Conservation (phyloP, 2,888 invertebrate genomes). For the Shargacucullia verbasci region DNA sequence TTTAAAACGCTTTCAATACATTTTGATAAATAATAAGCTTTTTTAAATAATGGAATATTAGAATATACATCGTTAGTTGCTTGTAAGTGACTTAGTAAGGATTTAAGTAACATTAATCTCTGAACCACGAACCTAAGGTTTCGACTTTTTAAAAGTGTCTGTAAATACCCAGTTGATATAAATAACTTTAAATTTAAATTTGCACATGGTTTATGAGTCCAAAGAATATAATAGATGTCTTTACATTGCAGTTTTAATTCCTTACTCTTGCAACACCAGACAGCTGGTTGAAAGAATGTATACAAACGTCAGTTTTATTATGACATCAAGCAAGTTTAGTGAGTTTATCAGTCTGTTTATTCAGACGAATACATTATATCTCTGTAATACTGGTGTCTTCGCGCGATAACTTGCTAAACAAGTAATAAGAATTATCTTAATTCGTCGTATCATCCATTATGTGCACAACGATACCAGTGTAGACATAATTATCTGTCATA, state of each 20-base stretch:
- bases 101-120: no score
- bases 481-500: constrained; percentile 1
- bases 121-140: no score
- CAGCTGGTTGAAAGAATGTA: constrained; percentile 26
- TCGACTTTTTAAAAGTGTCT: no score
- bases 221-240: no score
- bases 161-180: no score
- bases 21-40: no score
- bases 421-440: constrained; percentile 33
- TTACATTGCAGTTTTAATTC: background rate
- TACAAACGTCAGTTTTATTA: constrained; percentile 50
- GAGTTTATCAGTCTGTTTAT: constrained; percentile 23
- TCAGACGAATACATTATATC: constrained; percentile 34
- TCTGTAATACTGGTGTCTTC: constrained; percentile 16
- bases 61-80: no score
- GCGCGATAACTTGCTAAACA: constrained; percentile 17
- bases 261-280: constrained; percentile 26
- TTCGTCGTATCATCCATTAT: constrained; percentile 19
- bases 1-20: no score
- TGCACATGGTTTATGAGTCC: no score
- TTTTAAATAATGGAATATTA: no score
- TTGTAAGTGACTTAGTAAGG: no score
- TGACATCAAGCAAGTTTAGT: constrained; percentile 21
- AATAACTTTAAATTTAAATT: no score
- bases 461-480: constrained; percentile 22